phyloP scores from a whole-genome alignment of 1,140 invertebrate genomes.

The Nomia melanderi region DNA sequence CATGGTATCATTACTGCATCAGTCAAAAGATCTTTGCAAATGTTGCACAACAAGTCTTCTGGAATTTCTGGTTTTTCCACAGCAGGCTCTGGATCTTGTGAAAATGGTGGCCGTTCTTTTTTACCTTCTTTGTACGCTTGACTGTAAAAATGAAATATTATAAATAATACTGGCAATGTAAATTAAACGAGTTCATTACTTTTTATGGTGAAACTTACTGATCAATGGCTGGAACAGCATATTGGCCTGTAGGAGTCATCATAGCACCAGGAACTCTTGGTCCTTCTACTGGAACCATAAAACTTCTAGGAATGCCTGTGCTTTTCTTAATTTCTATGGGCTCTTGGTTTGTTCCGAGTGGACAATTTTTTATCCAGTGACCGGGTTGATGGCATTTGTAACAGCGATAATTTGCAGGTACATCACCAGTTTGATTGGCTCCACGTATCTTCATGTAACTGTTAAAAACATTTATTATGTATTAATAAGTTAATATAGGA shows the following conservation, averaged over 20 bases:
- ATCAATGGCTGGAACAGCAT: conserved; percentile 95
- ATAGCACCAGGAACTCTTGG: conserved; percentile 94
- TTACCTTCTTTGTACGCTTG: conserved; percentile 90
- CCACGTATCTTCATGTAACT: conserved; percentile 94
- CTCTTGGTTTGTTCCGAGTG: conserved; percentile 85
- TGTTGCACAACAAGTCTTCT: conserved; percentile 93
- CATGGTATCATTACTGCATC: conserved; percentile 98
- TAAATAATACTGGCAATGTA: background rate
- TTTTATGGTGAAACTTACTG: conserved; percentile 85
- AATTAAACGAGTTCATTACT: conserved; percentile 9
- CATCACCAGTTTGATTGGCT: conserved; percentile 92
- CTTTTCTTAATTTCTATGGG: conserved; percentile 93
- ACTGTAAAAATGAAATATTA: conserved; percentile 83
- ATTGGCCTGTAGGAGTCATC: conserved; percentile 95
- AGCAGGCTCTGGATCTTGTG: conserved; percentile 82
- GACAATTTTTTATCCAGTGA: conserved; percentile 98
- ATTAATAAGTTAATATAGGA: background rate
- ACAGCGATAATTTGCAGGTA: conserved; percentile 94
- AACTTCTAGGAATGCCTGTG: conserved; percentile 98
- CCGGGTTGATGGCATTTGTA: conserved; percentile 95
- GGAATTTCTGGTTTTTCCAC: conserved; percentile 90
- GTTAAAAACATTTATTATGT: conserved; percentile 62
- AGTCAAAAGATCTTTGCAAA: conserved; percentile 95
- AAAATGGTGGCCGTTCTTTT: conserved; percentile 84
- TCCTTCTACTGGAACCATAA: conserved; percentile 96